Base-by-base conservation (phyloP, 2,113 vertebrate species). In the Xenopus borealis region DNA sequence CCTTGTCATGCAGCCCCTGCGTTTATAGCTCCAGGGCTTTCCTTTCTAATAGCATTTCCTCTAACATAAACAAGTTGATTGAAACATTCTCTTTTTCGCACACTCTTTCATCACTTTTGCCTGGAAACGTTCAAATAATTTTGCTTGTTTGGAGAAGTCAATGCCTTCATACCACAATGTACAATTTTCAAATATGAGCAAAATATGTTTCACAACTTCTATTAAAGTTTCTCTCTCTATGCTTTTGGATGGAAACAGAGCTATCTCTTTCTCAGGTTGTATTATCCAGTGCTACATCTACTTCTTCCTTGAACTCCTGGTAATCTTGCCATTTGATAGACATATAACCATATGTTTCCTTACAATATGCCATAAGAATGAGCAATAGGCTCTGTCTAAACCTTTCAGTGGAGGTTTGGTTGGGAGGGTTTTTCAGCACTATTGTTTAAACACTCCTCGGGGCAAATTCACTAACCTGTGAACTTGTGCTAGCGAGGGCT, bases 341-440 rank as follows among this genome's bases (percentile, higher is more conserved):
- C 79, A 76, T 14, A 12, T 78, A 14, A 78, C 78, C 12, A 69
- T 81, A 47, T 79, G 80, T 13, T 62, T 71, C 12, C 80, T 14
- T 78, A 18, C 66, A 4, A 1, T 81, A 79, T 33, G 9, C 20
- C 10, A 19, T 10, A 13, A 16, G 59, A 6, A 81, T 79, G 80
- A 71, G 46, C 2, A 12, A 14, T 3, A 47, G 10, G 10, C 1
- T 78, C 0, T 78, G 78, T 17, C 13, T 58, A 7, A 18, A 64
- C 0, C 57, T 82, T 4, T 7, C 19, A 0, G 2, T 30, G 18
- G 55, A 65, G 0, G 70, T 71, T 20, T 82, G 78, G 78, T 1
- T 82, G 12, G 12, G 20, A 52, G 78, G 80, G 9, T 33, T 59
- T 5, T 0, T 72, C 0, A 27, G 33, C 6, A 57, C 45, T n/a